Conservation (phyloP, 2,888 invertebrate genomes). For the Bhutanitis thaidina region DNA sequence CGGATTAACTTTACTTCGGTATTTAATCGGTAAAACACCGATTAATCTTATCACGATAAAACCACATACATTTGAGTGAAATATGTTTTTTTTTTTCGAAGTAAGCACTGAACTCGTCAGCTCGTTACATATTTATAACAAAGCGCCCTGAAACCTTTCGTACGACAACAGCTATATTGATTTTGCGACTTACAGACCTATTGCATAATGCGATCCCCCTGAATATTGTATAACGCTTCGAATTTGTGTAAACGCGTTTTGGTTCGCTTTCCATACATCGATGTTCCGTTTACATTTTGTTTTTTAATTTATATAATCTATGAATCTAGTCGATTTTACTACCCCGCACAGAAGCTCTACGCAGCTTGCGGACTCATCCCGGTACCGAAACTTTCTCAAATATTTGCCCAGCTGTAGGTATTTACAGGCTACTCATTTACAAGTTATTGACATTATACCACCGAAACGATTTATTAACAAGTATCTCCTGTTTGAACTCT, state of each 20-base stretch:
- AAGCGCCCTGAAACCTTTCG: conserved; percentile 54
- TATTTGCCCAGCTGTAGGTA: no score
- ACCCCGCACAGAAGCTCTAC: no score
- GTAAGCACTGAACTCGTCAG: conserved; percentile 39
- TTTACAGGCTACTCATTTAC: no score
- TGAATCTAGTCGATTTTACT: no score
- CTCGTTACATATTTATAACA: conserved; percentile 68
- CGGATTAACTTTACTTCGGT: no score
- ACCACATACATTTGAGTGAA: conserved; percentile 3
- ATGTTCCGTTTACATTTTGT: no score
- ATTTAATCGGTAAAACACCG: not conserved
- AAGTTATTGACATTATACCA: no score
- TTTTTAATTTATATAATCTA: no score
- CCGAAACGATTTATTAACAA: no score
- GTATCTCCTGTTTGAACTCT: no score
- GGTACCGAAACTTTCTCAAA: no score
- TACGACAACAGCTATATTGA: conserved; percentile 66
- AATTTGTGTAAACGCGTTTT: conserved; percentile 29
- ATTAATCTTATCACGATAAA: conserved; percentile 4
- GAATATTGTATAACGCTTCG: conserved; percentile 58
- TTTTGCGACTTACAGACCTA: conserved; percentile 62
- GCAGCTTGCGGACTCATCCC: no score
- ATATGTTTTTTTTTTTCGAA: conserved; percentile 21
- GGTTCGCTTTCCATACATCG: conserved; percentile 8
- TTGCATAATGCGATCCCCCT: conserved; percentile 64